phyloP scores from a whole-genome alignment of 2,113 vertebrate genomes.

The Collichthys lucidus region DNA sequence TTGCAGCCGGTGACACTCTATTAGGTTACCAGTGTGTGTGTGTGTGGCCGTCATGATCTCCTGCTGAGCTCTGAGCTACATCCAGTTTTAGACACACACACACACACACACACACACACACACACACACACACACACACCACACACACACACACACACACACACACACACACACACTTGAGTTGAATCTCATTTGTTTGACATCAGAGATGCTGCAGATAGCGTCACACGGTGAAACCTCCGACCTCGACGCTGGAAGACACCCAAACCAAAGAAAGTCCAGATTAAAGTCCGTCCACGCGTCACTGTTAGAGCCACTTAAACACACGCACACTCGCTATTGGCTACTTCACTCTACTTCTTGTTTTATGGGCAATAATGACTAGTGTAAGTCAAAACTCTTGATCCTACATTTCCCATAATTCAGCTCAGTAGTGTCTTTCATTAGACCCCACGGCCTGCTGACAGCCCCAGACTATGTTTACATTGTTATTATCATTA shows the following conservation, averaged over 20 bases:
- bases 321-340: no score
- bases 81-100: constrained; percentile 51
- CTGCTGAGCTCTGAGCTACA: constrained; percentile 48
- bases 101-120: not conserved
- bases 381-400: no score
- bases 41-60: constrained; percentile 29
- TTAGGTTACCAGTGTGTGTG: constrained; percentile 54
- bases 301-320: not conserved
- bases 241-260: not conserved
- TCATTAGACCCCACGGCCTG: no score
- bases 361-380: no score
- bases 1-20: constrained; percentile 60
- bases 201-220: constrained; percentile 10
- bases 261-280: constrained; percentile 26
- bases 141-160: constrained; percentile 42
- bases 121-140: not conserved
- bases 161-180: not conserved
- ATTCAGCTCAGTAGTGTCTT: no score
- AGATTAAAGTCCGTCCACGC: constrained; percentile 29
- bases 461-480: no score
- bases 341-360: no score
- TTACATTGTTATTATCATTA: no score
- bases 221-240: not conserved
- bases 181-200: constrained; percentile 17
- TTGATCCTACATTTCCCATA: no score